Base-by-base conservation (phyloP, 2,797 vertebrate species). In the Sebastes jordani region DNA sequence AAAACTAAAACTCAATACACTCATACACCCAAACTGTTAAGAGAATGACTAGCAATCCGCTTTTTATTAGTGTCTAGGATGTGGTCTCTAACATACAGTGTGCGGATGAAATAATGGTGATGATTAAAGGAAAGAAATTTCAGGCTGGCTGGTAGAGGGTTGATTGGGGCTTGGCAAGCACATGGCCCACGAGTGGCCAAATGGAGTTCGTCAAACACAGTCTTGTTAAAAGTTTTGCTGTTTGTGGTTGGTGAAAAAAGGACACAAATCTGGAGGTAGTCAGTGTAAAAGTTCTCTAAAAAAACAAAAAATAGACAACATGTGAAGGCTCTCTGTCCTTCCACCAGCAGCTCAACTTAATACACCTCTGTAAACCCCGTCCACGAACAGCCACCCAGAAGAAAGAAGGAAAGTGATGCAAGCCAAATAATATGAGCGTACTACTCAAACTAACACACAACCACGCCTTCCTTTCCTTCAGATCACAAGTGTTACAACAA, bases 401-500 rank as follows among this genome's bases (percentile, higher is more conserved):
- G 2, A 36, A 34, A 36, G 8, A 18, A 68, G 66, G 4, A 36
- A 8, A 67, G 27, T 52, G 65, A 25, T 20, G n/a, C 7, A 6
- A 58, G 27, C 14, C 56, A 22, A 22, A 29, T 59, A 46, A 23
- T 58, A 18, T 49, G 10, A 38, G 56, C 11, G 0, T 11, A 6
- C n/a, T n/a, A 6, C 10, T 29, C 30, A 65, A 7, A 55, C 30
- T 25, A 62, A 23, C 65, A 42, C 61, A 27, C 16, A 22, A 63
- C 8, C 59, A 30, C 36, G 1, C 75, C 58, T 62, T 30, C 16
- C 14, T 13, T 58, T 66, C 76, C 80, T 2, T 90, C 93, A 99
- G 98, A 98, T 93, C 98, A 99, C 95, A 98, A 96, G 83, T 99
- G 98, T 89, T 99, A 97, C 89, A 99, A 99, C 92, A 95, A 87